Base-by-base conservation (phyloP, 1,140 invertebrate species). In the Bombus ignitus region DNA sequence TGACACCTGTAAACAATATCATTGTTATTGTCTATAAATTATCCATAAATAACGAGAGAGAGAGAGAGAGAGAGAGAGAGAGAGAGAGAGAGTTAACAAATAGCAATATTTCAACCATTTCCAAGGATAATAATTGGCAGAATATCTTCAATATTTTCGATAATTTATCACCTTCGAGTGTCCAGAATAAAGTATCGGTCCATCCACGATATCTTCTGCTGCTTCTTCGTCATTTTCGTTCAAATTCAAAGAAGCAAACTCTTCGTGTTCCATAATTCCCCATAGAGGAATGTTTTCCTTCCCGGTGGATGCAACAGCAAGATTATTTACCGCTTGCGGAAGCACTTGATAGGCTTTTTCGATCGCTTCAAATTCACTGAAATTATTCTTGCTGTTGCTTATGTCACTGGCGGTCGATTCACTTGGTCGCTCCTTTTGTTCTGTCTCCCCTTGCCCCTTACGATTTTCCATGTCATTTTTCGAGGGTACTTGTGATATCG, bases 261-360 rank as follows among this genome's bases (percentile, higher is more conserved):
- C 90, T 12, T 95, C 94, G 78, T 95, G 95, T 47, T 95, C 94
- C 94, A 95, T 95, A 10, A 95, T 95, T 9, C 94, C 94, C 95
- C 95, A 95, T 10, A 95, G 89, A 22, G 94, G 92, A 32, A 92
- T 76, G 5, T 89, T 93, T 3, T 94, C 94, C 0, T 94, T 94
- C 8, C 93, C 92, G 3, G 93, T 95, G 1, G 94, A 93, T 18
- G 92, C 92, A 12, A 94, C 92, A 15, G 94, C 94, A 9, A 95
- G 89, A 90, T 94, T 94, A 81, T 95, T 95, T 18, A 95, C 95
- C 22, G 95, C 95, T 74, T 95, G 94, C 0, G 95, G 95, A 42
- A 95, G 85, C 18, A 95, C 94, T 76, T 95, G 95, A 77, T 95
- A 95, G 3, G 94, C 94, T 62, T 92, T 92, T 65, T 95, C 95